Evolutionary conservation across 2,113 vertebrate genomes (phyloP).

Genomic region (Proterorhinus semilunaris): DNA sequence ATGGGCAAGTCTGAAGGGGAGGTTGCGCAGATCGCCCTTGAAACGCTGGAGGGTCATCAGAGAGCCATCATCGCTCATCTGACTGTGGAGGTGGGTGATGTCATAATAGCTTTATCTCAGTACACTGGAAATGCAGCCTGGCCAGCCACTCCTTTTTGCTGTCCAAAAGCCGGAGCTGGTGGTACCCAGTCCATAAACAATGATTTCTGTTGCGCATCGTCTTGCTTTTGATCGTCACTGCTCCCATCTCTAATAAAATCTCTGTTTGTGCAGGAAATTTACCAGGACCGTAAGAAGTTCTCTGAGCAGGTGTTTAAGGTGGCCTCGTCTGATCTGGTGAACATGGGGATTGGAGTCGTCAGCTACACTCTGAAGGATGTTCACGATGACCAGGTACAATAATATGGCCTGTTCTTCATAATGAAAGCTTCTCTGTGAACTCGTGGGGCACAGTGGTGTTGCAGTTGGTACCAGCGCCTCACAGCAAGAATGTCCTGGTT

Average conservation of each 20-base stretch:
- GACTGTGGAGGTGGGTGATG: slow-evolving; percentile 86
- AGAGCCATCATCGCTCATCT: slow-evolving; percentile 96
- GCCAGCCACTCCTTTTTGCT: no score
- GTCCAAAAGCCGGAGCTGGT: no score
- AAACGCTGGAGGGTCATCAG: slow-evolving; percentile 94
- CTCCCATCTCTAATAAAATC: neutral
- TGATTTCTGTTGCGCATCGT: no score
- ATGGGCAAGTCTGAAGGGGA: slow-evolving; percentile 90
- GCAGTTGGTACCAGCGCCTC: no score
- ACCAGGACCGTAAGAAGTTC: slow-evolving; percentile 95
- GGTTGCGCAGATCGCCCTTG: slow-evolving; percentile 88
- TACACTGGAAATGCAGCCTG: neutral
- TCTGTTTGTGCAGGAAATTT: slow-evolving; percentile 82
- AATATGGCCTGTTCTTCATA: neutral
- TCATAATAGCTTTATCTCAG: neutral
- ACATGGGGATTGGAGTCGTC: slow-evolving; percentile 95
- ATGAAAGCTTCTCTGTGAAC: no score
- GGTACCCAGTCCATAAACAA: no score
- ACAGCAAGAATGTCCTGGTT: no score
- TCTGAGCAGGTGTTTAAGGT: slow-evolving; percentile 95
- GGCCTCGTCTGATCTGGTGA: slow-evolving; percentile 92
- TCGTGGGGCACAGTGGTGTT: no score
- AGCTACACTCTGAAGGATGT: slow-evolving; percentile 96
- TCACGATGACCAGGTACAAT: slow-evolving; percentile 89
- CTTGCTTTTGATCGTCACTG: no score